These are phyloP conservation scores for Clupea harengus DNA, from an alignment of 2,113 vertebrate species.

Conservation along the genomic window DNA sequence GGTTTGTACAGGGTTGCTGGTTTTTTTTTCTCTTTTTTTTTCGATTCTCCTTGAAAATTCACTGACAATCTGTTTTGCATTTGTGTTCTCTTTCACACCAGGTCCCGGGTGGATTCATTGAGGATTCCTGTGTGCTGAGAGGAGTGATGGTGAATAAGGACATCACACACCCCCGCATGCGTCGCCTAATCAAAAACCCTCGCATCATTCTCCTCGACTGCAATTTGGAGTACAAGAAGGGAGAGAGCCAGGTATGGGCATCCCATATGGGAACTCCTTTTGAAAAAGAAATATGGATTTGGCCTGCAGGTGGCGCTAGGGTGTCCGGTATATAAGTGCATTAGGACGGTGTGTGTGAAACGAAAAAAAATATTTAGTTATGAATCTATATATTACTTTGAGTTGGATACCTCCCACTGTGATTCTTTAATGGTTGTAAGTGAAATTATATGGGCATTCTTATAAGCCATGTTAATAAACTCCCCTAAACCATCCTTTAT, in stretches of 20 bases:
- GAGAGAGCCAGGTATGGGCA: slow-evolving; percentile 89
- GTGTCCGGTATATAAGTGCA: not conserved
- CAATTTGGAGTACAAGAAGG: slow-evolving; percentile 95
- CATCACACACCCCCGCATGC: slow-evolving; percentile 90
- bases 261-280: too few species aligned
- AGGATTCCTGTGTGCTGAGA: slow-evolving; percentile 86
- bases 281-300: not conserved
- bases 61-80: not conserved
- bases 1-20: not conserved
- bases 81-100: slow-evolving; percentile 43
- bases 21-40: not conserved
- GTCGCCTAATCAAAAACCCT: slow-evolving; percentile 84
- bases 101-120: slow-evolving; percentile 91
- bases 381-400: not conserved
- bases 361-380: not conserved
- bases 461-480: not conserved
- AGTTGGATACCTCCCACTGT: too few species aligned
- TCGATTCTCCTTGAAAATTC: not conserved
- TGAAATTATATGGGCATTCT: not conserved
- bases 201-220: slow-evolving; percentile 91
- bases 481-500: not conserved
- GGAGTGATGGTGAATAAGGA: slow-evolving; percentile 98
- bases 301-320: not conserved
- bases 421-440: too few species aligned
- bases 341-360: not conserved